Evolutionary conservation across 2,888 invertebrate genomes (phyloP).

Genomic region (Ophion ventricosus): DNA sequence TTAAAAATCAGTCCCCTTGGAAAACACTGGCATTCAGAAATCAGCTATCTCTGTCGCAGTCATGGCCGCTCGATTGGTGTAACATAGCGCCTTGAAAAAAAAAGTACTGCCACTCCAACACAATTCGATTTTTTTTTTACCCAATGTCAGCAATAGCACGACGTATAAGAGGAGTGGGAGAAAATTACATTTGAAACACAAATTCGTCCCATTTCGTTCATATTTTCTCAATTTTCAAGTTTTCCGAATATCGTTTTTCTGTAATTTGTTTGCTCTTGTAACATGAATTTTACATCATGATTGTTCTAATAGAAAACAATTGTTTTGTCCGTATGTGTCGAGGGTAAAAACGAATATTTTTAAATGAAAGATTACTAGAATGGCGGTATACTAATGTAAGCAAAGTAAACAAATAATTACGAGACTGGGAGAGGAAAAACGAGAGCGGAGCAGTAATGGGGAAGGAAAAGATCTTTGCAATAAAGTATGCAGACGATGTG

Average conservation of each 20-base stretch:
- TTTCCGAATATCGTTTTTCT: neutral
- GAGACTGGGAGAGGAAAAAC: too few species aligned
- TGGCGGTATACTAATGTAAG: too few species aligned
- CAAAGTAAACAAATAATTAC: too few species aligned
- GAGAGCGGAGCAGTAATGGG: too few species aligned
- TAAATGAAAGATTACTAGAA: too few species aligned
- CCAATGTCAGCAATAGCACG: neutral
- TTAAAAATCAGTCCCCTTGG: neutral
- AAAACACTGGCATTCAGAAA: neutral
- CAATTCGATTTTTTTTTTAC: neutral
- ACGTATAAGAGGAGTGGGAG: neutral
- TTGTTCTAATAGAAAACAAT: too few species aligned
- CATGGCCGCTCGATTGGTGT: neutral
- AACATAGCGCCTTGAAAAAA: neutral
- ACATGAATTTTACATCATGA: neutral
- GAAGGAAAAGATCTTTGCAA: too few species aligned
- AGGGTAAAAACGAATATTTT: too few species aligned
- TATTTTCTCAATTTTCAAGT: neutral
- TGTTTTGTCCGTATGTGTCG: too few species aligned
- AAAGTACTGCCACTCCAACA: neutral
- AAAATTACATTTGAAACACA: neutral
- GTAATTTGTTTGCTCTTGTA: neutral
- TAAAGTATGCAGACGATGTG: too few species aligned
- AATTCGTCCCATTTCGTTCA: neutral
- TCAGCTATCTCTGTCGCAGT: neutral